Evolutionary conservation across 2,888 invertebrate genomes (phyloP), one percentile per base, ranked within the genome.

Genomic region (Tineola bisselliella): DNA sequence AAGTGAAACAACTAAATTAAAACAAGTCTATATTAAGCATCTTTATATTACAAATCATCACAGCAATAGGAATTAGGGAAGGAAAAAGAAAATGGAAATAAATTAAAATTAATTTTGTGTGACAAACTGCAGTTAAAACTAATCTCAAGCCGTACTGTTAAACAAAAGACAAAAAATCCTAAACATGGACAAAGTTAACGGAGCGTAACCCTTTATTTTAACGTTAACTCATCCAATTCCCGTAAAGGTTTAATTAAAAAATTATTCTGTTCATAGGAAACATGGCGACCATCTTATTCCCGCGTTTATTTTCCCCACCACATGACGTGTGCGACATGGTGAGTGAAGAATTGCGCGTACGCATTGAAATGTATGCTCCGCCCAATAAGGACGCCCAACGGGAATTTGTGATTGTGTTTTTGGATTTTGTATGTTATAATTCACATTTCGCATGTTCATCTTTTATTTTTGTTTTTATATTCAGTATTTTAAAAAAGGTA

Each of bases 321-420:
- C 17, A 13, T 31, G 12, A 58, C 54, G 54, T 25, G 54, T 25
- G 44, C 19, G 44, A 43, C 44, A 44, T 43, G 19, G 19, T 3
- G 11, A 17, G n/a, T 43, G 59, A 59, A 44, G 59, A n/a, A 44
- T 25, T 59, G 59, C 59, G 44, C 44, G 44, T 18, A 44, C 59
- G 59, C 59, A 59, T 38, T 30, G 58, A 12, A 19, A 43, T 17
- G 19, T n/a, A 15, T 18, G 43, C 43, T 43, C 59, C 59, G 43
- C 43, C 59, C 59, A 54, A 54, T 18, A 54, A 25, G 54, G 19
- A 25, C 54, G 54, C 54, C 54, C 54, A 25, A 25, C 54, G 6
- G 19, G 25, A 18, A 13, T 54, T 54, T 54, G 38, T 38, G 38
- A 38, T 38, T 38, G 38, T 38, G 38, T 38, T 38, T 38, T 38